phyloP scores from a whole-genome alignment of 1,140 invertebrate genomes.

The Zaprionus capensis region DNA sequence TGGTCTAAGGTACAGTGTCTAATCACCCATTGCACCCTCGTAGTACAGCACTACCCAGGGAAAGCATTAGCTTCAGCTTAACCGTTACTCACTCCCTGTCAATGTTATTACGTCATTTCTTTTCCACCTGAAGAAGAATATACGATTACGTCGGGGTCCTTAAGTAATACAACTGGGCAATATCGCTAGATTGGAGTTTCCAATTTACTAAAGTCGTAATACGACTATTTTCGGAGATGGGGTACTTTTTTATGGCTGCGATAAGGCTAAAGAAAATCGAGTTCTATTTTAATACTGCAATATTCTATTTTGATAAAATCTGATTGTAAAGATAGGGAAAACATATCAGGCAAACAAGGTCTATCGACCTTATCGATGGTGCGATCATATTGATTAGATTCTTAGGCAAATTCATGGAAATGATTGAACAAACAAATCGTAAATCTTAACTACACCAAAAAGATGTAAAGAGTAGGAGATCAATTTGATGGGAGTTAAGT shows the following conservation, averaged over 20 bases:
- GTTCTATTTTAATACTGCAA: background rate
- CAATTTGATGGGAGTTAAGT: too few species aligned
- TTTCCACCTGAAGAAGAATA: background rate
- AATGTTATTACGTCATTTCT: slow-evolving; percentile 1
- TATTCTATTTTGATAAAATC: background rate
- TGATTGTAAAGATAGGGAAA: background rate
- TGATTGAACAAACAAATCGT: background rate
- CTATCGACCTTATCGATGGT: background rate
- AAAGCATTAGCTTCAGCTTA: background rate
- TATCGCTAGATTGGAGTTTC: background rate
- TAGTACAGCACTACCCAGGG: background rate
- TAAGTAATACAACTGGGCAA: background rate
- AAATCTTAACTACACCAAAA: too few species aligned
- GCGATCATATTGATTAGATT: background rate
- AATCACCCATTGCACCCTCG: background rate
- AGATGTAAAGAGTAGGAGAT: too few species aligned
- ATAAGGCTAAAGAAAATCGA: background rate
- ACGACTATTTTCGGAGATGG: background rate
- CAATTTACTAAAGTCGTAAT: background rate
- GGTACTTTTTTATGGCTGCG: background rate
- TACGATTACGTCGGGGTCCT: background rate
- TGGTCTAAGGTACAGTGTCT: background rate
- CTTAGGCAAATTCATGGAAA: background rate
- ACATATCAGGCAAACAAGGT: background rate
- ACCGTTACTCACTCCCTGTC: background rate